phyloP scores from a whole-genome alignment of 2,797 vertebrate species.

The Menidia menidia region DNA sequence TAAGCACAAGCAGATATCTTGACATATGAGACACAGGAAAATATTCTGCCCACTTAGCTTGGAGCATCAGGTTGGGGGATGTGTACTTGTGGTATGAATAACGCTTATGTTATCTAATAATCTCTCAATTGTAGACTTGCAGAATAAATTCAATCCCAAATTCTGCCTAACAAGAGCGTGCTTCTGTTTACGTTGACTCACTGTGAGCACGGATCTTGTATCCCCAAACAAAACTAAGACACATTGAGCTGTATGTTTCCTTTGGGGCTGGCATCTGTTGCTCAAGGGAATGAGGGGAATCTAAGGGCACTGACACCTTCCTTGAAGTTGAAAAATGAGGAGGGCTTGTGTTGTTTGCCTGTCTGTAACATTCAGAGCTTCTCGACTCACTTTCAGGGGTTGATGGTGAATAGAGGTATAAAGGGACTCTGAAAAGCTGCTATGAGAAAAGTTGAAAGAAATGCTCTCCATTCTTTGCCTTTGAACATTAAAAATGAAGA shows the following conservation, averaged over 20 bases:
- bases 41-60: slow-evolving; percentile 5
- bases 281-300: slow-evolving; percentile 68
- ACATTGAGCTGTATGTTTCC: slow-evolving; percentile 55
- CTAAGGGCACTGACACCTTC: slow-evolving; percentile 62
- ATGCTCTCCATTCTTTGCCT: not conserved
- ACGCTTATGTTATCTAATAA: slow-evolving; percentile 39
- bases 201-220: slow-evolving; percentile 38
- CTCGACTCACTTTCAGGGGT: slow-evolving; percentile 33
- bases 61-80: slow-evolving; percentile 30
- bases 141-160: not conserved
- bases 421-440: slow-evolving; percentile 17
- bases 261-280: slow-evolving; percentile 59
- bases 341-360: slow-evolving; percentile 28
- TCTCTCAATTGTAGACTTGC: not conserved
- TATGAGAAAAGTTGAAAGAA: slow-evolving; percentile 21
- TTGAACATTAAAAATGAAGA: not conserved
- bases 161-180: slow-evolving; percentile 8
- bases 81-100: slow-evolving; percentile 32
- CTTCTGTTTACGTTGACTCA: slow-evolving; percentile 43
- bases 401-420: slow-evolving; percentile 20
- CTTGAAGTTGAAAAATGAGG: slow-evolving; percentile 74
- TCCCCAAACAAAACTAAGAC: slow-evolving; percentile 61
- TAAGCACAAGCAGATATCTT: not conserved
- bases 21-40: slow-evolving; percentile 24
- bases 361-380: slow-evolving; percentile 19